A percentile compares a stretch with the other conserved stretches of the same genome.
phyloP scores from a whole-genome alignment of 2,888 invertebrate genomes.

The Rhabditophanes sp. region DNA sequence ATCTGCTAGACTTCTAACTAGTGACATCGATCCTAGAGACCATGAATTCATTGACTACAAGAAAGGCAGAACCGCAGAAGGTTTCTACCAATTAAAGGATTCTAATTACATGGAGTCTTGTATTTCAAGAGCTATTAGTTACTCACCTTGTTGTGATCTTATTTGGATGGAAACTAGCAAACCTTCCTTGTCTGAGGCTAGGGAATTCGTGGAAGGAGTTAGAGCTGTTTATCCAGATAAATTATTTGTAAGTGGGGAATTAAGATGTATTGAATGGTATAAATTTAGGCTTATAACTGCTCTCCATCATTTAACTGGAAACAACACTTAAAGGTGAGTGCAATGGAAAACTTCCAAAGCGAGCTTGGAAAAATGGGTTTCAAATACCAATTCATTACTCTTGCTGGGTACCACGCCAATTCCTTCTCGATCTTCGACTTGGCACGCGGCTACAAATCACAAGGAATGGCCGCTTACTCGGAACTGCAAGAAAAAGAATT shows the following conservation, averaged over 20 bases:
- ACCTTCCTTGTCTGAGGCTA: constrained; percentile 43
- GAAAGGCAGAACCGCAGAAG: constrained; percentile 44
- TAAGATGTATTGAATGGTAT: background rate
- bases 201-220: constrained; percentile 43
- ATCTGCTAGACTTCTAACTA: constrained; percentile 43
- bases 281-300: constrained; percentile 41
- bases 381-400: constrained; percentile 46
- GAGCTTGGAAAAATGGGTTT: constrained; percentile 45
- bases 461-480: constrained; percentile 43
- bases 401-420: constrained; percentile 46
- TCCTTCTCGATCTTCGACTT: constrained; percentile 44
- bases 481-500: constrained; percentile 45
- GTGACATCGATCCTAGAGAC: constrained; percentile 44
- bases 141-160: constrained; percentile 43
- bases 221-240: constrained; percentile 6
- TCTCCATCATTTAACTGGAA: constrained; percentile 45
- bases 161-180: constrained; percentile 46
- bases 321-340: constrained; percentile 40
- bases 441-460: constrained; percentile 41
- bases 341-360: constrained; percentile 44
- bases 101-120: constrained; percentile 41
- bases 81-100: constrained; percentile 38
- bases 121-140: constrained; percentile 40
- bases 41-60: constrained; percentile 43
- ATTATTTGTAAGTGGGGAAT: background rate